Base-by-base conservation (phyloP, 2,888 invertebrate species). In the Taphrorychus bicolor region DNA sequence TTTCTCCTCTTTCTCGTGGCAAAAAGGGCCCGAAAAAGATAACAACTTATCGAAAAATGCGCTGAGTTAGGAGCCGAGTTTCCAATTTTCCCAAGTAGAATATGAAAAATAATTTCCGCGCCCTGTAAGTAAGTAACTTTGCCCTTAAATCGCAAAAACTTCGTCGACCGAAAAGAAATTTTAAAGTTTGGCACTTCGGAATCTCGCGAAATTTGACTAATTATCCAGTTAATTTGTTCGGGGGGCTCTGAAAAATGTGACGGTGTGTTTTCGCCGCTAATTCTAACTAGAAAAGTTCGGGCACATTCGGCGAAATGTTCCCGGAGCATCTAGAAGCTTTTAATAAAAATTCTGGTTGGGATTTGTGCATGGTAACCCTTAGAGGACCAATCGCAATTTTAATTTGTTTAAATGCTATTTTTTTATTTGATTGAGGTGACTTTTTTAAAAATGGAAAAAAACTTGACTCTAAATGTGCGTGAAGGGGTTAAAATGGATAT, bases 11-110 rank as follows among this genome's bases (percentile, higher is more conserved):
- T n/a, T n/a, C 32, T 32, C 21, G 19, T 14, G 11, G 11, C 5
- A n/a, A 23, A 59, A 59, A 23, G 19, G 49, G 9, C 49, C 5
- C 51, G 32, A 60, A 62, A 66, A 69, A 66, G 70, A 63, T 69
- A 72, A 57, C 59, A 45, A 70, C 89, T 87, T 71, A 88, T 85
- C 64, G 69, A 51, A 59, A 71, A 69, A 63, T 64, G 53, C 61
- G 65, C 48, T 57, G 66, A 60, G 62, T 66, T 49, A 48, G 59
- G 65, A 69, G 66, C 52, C 51, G 51, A 58, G 63, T 57, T 66
- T 63, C 68, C 70, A 69, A 70, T 70, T 71, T 71, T 66, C 65
- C 61, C 17, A 67, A 68, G 65, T 63, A 70, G 69, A 70, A 72
- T 72, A 72, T 70, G 70, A 69, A 72, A 72, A 72, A 72, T 70